These are phyloP conservation scores for Scaptomyza reducta DNA, from an alignment of 2,888 invertebrate genomes.

Conservation along the genomic window DNA sequence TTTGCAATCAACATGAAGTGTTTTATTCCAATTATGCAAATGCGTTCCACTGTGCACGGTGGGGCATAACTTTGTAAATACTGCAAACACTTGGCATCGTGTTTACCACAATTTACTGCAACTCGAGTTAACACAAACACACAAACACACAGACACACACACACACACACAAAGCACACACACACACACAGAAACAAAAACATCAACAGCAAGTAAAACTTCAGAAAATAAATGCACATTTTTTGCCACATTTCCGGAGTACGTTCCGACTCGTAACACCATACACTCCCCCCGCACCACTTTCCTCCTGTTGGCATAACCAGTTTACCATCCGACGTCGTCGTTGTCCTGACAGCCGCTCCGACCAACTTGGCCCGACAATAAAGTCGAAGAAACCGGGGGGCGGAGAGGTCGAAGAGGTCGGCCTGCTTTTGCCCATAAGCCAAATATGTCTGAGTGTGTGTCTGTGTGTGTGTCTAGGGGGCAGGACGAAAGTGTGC, in stretches of 20 bases:
- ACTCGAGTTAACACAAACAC: slow-evolving; percentile 68
- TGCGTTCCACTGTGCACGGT: slow-evolving; percentile 74
- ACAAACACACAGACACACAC: not conserved
- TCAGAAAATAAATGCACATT: slow-evolving; percentile 73
- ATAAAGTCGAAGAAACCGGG: slow-evolving; percentile 59
- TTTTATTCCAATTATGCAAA: slow-evolving; percentile 66
- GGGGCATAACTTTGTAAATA: slow-evolving; percentile 72
- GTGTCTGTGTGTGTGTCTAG: slow-evolving; percentile 26
- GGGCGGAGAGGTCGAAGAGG: slow-evolving; percentile 48
- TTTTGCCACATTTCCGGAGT: slow-evolving; percentile 73
- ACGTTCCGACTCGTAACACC: slow-evolving; percentile 15
- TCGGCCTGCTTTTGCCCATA: slow-evolving; percentile 68
- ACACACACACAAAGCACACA: not conserved
- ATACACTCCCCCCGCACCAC: not conserved
- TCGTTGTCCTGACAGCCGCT: slow-evolving; percentile 40
- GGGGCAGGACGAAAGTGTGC: slow-evolving; percentile 78
- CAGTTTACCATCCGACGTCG: slow-evolving; percentile 32
- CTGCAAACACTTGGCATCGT: slow-evolving; percentile 75
- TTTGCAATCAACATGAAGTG: slow-evolving; percentile 56
- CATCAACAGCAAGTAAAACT: slow-evolving; percentile 30
- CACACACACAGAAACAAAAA: slow-evolving; percentile 2
- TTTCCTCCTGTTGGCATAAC: not conserved
- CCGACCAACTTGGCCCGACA: slow-evolving; percentile 51
- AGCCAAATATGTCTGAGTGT: slow-evolving; percentile 61
- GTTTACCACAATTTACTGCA: slow-evolving; percentile 78